These are phyloP conservation scores for Hydroisotoma schaefferi DNA, from an alignment of 2,888 invertebrate genomes.

Conservation along the genomic window DNA sequence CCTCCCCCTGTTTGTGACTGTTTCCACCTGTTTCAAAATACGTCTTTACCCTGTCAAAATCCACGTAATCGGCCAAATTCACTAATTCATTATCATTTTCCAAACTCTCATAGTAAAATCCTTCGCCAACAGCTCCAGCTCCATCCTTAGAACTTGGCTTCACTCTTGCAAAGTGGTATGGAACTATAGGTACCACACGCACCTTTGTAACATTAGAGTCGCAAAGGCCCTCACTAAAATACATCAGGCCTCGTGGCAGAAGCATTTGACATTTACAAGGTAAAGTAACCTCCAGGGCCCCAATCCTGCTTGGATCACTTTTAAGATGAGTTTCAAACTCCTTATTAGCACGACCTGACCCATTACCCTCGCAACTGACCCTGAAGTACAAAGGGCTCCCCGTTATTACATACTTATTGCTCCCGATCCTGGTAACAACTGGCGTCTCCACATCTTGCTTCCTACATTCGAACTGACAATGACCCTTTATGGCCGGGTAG, in stretches of 20 bases:
- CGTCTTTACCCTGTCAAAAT: constrained; percentile 21
- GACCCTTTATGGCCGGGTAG: constrained; percentile 15
- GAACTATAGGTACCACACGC: constrained; percentile 18
- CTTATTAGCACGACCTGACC: neutral
- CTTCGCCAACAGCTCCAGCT: neutral
- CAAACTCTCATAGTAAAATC: constrained; percentile 18
- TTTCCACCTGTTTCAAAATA: constrained; percentile 6
- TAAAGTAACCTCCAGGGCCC: constrained; percentile 21
- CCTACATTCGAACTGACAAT: constrained; percentile 37
- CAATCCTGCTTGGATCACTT: constrained; percentile 3
- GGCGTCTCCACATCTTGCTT: constrained; percentile 2
- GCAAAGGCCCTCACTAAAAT: constrained; percentile 17
- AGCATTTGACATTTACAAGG: constrained; percentile 19
- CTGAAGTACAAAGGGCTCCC: neutral
- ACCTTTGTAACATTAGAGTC: constrained; percentile 4
- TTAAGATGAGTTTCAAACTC: neutral
- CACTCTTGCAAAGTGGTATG: constrained; percentile 24
- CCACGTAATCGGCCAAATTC: constrained; percentile 27
- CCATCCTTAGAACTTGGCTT: neutral
- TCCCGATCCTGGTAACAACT: constrained; percentile 11
- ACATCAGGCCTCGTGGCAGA: constrained; percentile 5
- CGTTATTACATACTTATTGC: constrained; percentile 23
- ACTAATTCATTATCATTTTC: constrained; percentile 12
- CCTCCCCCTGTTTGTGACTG: constrained; percentile 4
- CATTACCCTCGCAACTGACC: constrained; percentile 1